These are phyloP conservation scores for Oncorhynchus keta DNA, from an alignment of 2,113 vertebrate species.

Conservation along the genomic window DNA sequence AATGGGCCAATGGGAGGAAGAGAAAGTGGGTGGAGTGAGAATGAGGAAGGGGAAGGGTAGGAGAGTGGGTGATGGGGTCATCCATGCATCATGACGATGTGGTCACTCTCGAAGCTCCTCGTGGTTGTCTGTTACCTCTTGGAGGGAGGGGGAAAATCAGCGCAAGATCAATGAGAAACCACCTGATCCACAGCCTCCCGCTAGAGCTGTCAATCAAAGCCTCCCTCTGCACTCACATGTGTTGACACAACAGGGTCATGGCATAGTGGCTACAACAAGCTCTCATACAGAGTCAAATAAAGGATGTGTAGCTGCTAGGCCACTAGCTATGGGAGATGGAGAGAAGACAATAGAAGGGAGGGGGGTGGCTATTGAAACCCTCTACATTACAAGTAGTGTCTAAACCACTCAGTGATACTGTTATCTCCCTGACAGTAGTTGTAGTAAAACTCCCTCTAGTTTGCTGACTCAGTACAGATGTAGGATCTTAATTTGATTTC, in stretches of 20 bases:
- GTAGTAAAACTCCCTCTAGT: background rate
- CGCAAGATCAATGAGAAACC: background rate
- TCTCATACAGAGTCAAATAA: background rate
- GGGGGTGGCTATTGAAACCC: background rate
- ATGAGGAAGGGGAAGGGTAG: slow-evolving; percentile 1
- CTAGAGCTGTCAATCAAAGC: slow-evolving; percentile 6
- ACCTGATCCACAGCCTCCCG: background rate
- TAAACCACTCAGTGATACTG: background rate
- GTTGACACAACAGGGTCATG: background rate
- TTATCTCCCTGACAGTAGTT: background rate
- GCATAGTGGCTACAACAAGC: background rate
- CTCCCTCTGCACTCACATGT: background rate
- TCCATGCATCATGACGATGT: background rate
- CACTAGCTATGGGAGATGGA: background rate
- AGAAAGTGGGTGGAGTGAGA: slow-evolving; percentile 23
- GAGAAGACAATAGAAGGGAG: background rate
- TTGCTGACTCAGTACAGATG: background rate
- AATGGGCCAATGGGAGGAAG: slow-evolving; percentile 35
- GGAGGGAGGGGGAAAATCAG: background rate
- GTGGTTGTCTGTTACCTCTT: too few relatives aligned
- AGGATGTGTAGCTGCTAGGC: background rate
- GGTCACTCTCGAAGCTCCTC: background rate
- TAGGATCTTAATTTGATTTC: too few relatives aligned
- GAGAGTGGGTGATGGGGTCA: background rate
- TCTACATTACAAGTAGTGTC: background rate